Percentiles rank a stretch among this genome's conserved stretches.
Conservation (phyloP, 53 echinoderm and acorn worm genomes). For the Pentamera pediparva region DNA sequence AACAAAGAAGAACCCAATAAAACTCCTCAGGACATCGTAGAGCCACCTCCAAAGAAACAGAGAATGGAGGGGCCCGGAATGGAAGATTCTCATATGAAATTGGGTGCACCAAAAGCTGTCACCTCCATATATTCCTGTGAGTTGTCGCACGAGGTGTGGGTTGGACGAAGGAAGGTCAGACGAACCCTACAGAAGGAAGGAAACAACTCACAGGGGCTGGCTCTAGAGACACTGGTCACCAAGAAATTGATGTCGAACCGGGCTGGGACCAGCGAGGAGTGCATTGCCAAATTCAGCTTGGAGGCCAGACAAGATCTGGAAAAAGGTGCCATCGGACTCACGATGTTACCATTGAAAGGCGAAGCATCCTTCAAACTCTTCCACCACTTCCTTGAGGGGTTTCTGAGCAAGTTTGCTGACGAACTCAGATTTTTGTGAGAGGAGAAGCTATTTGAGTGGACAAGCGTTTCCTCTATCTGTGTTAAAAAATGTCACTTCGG, state of each 20-base stretch:
- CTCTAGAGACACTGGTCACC: constrained; percentile 47
- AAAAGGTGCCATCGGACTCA: constrained; percentile 2
- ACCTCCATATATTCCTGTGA: constrained; percentile 18
- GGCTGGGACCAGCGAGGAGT: neutral
- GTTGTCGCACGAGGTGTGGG: constrained; percentile 63
- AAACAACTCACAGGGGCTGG: constrained; percentile 1
- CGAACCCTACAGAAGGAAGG: constrained; percentile 43
- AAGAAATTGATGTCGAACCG: constrained; percentile 39
- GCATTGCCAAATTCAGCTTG: neutral
- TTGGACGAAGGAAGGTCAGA: constrained; percentile 75
- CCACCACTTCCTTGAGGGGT: constrained; percentile 64
- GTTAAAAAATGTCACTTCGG: too few species aligned
- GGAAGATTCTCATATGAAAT: too few species aligned
- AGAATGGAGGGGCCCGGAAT: constrained; percentile 1
- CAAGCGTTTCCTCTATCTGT: neutral
- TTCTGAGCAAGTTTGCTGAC: constrained; percentile 42
- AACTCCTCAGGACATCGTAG: neutral
- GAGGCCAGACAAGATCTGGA: constrained; percentile 17
- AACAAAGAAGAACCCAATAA: neutral
- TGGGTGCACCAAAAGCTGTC: too few species aligned
- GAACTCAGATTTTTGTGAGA: constrained; percentile 39
- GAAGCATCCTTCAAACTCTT: constrained; percentile 49
- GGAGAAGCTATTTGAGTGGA: neutral
- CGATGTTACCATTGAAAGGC: constrained; percentile 36
- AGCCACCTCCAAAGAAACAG: constrained; percentile 43